Conservation (phyloP, 1,140 invertebrate species). For the Saccostrea glomerata region DNA sequence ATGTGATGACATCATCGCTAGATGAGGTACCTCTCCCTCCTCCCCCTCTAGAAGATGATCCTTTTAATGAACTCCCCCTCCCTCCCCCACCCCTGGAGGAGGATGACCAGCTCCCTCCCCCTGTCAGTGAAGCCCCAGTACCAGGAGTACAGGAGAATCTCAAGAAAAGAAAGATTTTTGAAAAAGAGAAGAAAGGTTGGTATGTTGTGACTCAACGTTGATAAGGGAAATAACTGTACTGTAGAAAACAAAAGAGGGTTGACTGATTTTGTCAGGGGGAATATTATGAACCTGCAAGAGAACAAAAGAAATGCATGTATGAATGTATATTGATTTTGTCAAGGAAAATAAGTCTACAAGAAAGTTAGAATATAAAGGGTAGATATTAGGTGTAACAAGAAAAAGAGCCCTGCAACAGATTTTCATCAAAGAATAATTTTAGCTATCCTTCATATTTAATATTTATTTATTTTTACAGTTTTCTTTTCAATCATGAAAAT, state of each 20-base stretch:
- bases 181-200: slow-evolving; percentile 19
- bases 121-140: not conserved
- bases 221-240: not conserved
- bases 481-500: no score
- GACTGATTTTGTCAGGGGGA: not conserved
- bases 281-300: not conserved
- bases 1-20: slow-evolving; percentile 19
- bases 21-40: slow-evolving; percentile 53
- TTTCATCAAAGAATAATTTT: no score
- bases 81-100: slow-evolving; percentile 38
- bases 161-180: slow-evolving; percentile 2
- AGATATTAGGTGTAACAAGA: no score
- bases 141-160: not conserved
- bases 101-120: not conserved
- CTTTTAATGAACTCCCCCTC: slow-evolving; percentile 34
- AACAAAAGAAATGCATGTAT: not conserved
- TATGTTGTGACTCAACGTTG: not conserved
- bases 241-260: no score
- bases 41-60: slow-evolving; percentile 29
- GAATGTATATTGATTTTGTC: not conserved
- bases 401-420: no score
- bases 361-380: not conserved
- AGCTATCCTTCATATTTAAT: no score
- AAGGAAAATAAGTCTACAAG: not conserved
- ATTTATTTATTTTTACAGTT: no score